These are phyloP conservation scores for Spodoptera litura DNA, from an alignment of 1,140 invertebrate species.

Conservation along the genomic window DNA sequence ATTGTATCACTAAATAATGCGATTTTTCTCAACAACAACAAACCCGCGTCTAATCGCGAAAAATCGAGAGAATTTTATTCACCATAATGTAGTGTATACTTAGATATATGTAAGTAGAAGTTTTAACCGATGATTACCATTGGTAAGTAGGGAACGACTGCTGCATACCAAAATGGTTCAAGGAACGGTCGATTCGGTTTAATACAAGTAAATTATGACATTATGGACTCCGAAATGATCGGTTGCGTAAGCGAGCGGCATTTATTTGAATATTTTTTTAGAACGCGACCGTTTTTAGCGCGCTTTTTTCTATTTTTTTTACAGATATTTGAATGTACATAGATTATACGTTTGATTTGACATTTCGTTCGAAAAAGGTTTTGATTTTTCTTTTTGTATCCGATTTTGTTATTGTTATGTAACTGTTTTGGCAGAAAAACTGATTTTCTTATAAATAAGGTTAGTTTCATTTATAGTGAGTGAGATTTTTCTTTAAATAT, in stretches of 20 bases:
- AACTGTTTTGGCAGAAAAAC: no score
- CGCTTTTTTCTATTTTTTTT: neutral
- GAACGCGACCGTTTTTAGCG: neutral
- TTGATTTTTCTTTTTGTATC: no score
- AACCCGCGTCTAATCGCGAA: neutral
- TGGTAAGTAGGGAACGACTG: constrained; percentile 50
- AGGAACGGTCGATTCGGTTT: constrained; percentile 70
- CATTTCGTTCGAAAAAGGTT: no score
- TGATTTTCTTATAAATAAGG: no score
- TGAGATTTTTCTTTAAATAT: no score
- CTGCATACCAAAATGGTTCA: constrained; percentile 64
- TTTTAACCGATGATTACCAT: constrained; percentile 50
- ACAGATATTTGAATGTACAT: no score
- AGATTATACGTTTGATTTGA: no score
- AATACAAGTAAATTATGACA: constrained; percentile 68
- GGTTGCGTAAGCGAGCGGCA: constrained; percentile 49
- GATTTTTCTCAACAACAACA: no score
- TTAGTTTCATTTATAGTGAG: no score
- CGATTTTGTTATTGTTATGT: no score
- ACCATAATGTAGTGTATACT: neutral
- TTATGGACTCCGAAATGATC: constrained; percentile 58
- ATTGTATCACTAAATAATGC: no score
- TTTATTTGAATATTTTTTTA: constrained; percentile 24
- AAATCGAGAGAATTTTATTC: neutral
- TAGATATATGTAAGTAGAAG: constrained; percentile 18